Percentiles rank a stretch among this genome's conserved stretches.
phyloP scores from a whole-genome alignment of 2,797 vertebrate species.

The Morus bassanus region DNA sequence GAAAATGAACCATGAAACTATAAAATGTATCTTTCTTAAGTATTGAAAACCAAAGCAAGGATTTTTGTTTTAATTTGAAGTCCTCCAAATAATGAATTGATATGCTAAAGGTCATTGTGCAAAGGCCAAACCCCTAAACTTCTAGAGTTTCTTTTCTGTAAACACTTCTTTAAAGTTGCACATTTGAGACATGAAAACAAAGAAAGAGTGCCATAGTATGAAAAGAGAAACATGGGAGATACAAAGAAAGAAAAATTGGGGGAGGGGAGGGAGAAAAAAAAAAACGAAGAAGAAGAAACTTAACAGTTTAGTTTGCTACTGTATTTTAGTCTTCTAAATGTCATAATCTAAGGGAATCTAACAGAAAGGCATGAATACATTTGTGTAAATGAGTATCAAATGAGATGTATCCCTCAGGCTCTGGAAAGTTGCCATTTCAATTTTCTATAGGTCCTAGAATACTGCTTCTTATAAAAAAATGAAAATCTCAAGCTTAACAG shows the following conservation, averaged over 20 bases:
- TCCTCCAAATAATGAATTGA: neutral
- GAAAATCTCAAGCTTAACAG: neutral
- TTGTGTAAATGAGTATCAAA: slow-evolving; percentile 37
- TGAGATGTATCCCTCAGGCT: slow-evolving; percentile 31
- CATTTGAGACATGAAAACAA: neutral
- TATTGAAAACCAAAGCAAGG: neutral
- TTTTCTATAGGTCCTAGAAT: neutral
- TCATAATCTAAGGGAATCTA: slow-evolving; percentile 28
- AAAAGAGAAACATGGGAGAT: neutral
- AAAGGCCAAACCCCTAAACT: neutral
- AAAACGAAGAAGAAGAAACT: neutral
- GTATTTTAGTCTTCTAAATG: slow-evolving; percentile 47
- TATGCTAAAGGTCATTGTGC: neutral
- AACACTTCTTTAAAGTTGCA: neutral
- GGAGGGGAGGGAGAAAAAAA: no score
- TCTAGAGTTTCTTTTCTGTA: neutral
- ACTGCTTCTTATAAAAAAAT: neutral
- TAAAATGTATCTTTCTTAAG: neutral
- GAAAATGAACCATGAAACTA: neutral
- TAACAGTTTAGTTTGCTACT: slow-evolving; percentile 42
- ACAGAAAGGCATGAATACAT: slow-evolving; percentile 41
- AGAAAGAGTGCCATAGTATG: neutral
- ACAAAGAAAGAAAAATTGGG: neutral
- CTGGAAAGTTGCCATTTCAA: slow-evolving; percentile 43
- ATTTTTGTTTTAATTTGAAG: neutral